These are phyloP conservation scores for Drusus annulatus DNA, from an alignment of 1,140 invertebrate species.

Conservation along the genomic window DNA sequence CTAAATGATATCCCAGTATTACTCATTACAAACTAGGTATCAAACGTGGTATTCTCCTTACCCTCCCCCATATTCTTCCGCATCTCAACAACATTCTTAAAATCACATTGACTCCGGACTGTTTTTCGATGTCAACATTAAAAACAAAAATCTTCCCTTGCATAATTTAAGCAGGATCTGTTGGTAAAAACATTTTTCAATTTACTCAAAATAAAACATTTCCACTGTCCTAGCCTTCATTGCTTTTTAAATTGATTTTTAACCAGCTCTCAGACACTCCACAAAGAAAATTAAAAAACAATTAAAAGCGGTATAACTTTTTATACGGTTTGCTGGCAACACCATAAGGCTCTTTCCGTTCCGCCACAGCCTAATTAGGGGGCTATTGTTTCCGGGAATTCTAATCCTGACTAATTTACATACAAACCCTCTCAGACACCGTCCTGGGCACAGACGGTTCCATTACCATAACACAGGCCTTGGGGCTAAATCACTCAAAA, in stretches of 20 bases:
- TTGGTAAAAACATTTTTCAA: not conserved
- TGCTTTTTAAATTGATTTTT: not conserved
- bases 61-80: no score
- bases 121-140: no score
- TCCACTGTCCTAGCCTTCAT: not conserved
- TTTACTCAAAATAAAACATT: not conserved
- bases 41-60: no score
- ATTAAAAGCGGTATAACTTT: not conserved
- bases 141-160: no score
- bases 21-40: no score
- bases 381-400: conserved; percentile 35
- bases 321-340: not conserved
- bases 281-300: not conserved
- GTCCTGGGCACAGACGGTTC: not conserved
- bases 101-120: no score
- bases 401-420: not conserved
- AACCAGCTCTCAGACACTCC: not conserved
- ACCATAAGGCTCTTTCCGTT: conserved; percentile 9
- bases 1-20: no score
- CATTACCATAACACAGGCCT: not conserved
- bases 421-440: conserved; percentile 6
- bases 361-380: conserved; percentile 8
- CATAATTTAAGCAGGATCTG: no score
- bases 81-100: no score
- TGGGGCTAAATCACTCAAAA: not conserved